Percentiles rank a stretch among this genome's conserved stretches.
phyloP scores from a whole-genome alignment of 2,113 vertebrate genomes.

The Trogon surrucura region DNA sequence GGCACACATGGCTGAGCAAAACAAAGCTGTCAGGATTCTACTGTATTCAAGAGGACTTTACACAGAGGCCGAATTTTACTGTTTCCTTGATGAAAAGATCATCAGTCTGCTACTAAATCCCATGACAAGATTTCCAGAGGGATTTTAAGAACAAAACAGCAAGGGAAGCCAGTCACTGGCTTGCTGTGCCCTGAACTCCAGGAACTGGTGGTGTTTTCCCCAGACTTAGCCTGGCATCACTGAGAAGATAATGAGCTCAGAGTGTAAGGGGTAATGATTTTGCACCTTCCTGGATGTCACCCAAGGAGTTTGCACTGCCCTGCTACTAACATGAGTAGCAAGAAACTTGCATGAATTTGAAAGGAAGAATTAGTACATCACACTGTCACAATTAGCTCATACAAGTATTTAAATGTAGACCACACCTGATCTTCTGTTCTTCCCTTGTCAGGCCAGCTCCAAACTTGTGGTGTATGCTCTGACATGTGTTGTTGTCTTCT shows the following conservation, averaged over 20 bases:
- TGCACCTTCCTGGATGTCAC: not conserved
- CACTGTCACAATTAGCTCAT: not conserved
- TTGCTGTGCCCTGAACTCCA: not conserved
- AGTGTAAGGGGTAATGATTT: not conserved
- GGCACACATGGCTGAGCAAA: not conserved
- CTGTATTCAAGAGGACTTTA: not conserved
- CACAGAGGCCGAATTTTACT: not conserved
- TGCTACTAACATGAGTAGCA: not conserved
- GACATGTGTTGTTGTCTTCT: constrained; percentile 72
- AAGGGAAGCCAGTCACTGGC: not conserved
- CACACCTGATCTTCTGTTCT: constrained; percentile 73
- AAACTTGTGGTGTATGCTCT: constrained; percentile 67
- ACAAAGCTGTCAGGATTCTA: not conserved
- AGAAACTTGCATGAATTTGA: not conserved
- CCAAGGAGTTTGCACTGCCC: not conserved
- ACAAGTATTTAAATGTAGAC: fast-evolving
- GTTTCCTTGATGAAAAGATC: not conserved
- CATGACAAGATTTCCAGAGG: not conserved
- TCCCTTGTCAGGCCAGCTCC: constrained; percentile 67
- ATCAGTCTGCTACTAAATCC: not conserved
- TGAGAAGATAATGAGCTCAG: not conserved
- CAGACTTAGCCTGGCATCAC: not conserved
- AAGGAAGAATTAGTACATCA: not conserved
- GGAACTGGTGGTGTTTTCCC: not conserved
- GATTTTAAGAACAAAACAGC: not conserved